Evolutionary conservation across 2,888 invertebrate species (phyloP), one percentile per base, ranked within the genome.

Genomic region (Cyclophora punctaria): DNA sequence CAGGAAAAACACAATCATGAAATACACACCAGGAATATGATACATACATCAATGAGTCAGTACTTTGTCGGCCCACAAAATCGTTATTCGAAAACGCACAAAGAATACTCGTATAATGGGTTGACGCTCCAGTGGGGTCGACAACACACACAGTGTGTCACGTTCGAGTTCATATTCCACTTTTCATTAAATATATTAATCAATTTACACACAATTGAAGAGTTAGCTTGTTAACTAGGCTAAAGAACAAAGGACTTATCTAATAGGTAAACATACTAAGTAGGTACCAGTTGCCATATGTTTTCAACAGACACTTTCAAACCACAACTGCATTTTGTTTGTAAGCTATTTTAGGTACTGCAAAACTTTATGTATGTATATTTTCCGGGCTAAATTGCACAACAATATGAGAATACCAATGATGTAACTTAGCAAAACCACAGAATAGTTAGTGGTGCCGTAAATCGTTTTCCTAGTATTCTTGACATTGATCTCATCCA

Each of bases 81-180:
- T 77, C 70, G 65, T 63, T 69, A 73, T 75, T 72, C 72, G 69
- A 73, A 76, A 73, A 68, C 64, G 66, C 71, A 86, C 84, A 86
- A 85, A 85, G 83, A 71, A 60, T 71, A 73, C 63, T 20, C 20
- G 20, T 20, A 20, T 20, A 20, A 68, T 72, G 74, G 67, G 70
- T 67, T 70, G 68, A 64, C 67, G 71, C 67, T 66, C 68, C 66
- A 69, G 70, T 66, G 77, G 73, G 85, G 81, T 84, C 86, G 71
- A 63, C 74, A 75, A 44, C 44, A 43, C 20, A 62, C 78, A 75
- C 67, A 66, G 66, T 83, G 83, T 75, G 79, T 86, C 85, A 86
- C 60, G 71, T 74, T 75, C 78, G 78, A 74, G 70, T 55, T 67
- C 64, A 66, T 66, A 71, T 60, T 67, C 67, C 63, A 66, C 50